phyloP scores from a whole-genome alignment of 2,888 invertebrate genomes.

The Onchidella celtica region DNA sequence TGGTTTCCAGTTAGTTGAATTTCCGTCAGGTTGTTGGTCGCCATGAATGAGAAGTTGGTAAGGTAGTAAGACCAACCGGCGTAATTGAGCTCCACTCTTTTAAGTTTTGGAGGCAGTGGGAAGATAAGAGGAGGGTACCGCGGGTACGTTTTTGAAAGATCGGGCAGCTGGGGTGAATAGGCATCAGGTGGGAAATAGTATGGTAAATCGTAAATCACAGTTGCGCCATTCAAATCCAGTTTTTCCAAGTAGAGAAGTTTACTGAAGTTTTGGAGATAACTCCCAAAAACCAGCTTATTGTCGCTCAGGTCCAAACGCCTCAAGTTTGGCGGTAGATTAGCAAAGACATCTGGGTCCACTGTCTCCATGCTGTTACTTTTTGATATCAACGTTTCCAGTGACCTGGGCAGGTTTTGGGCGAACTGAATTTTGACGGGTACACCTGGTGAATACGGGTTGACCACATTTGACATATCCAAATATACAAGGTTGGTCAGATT shows the following conservation, averaged over 20 bases:
- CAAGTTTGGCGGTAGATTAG: slow-evolving; percentile 13
- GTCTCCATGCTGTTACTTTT: slow-evolving; percentile 3
- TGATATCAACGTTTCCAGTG: neutral
- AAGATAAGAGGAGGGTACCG: neutral
- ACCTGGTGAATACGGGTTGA: slow-evolving; percentile 8
- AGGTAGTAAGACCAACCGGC: slow-evolving; percentile 23
- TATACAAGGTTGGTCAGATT: neutral
- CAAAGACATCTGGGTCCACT: neutral
- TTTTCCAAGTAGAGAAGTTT: slow-evolving; percentile 7
- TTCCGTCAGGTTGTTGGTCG: slow-evolving; percentile 15
- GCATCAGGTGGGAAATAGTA: neutral
- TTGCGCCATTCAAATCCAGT: slow-evolving; percentile 7
- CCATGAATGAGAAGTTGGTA: slow-evolving; percentile 4
- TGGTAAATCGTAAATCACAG: neutral
- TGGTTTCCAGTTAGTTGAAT: slow-evolving; percentile 18
- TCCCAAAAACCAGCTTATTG: slow-evolving; percentile 35
- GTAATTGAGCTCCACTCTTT: neutral
- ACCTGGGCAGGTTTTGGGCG: neutral
- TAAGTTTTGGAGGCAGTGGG: slow-evolving; percentile 29
- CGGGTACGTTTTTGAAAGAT: neutral
- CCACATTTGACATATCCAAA: neutral
- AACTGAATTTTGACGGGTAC: neutral
- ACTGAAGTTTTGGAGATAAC: slow-evolving; percentile 9
- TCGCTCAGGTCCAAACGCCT: slow-evolving; percentile 2
- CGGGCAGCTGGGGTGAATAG: neutral